phyloP scores from a whole-genome alignment of 2,113 vertebrate genomes.

The Trematocara stigmaticum region DNA sequence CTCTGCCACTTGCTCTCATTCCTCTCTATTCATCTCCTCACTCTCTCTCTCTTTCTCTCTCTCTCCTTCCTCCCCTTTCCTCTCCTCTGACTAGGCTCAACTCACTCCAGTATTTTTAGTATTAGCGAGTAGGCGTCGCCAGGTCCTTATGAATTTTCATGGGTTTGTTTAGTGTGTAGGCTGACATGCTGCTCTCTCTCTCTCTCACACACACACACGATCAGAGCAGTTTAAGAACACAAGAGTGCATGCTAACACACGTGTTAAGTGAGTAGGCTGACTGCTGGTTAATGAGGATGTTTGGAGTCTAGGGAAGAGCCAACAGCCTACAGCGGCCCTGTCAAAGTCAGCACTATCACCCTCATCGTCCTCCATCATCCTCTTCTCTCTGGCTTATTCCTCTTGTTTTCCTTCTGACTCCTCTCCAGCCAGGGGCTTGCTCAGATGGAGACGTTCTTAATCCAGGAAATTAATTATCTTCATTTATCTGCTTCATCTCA shows the following conservation, averaged over 20 bases:
- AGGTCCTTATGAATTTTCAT: constrained; percentile 75
- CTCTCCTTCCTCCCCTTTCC: constrained; percentile 40
- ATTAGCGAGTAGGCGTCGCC: constrained; percentile 69
- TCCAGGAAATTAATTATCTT: constrained; percentile 58
- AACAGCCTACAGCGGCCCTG: constrained; percentile 58
- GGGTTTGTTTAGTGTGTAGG: constrained; percentile 72
- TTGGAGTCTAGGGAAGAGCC: constrained; percentile 53
- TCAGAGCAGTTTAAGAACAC: constrained; percentile 46
- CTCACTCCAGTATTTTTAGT: constrained; percentile 72
- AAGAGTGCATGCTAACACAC: constrained; percentile 31
- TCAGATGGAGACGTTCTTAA: constrained; percentile 48
- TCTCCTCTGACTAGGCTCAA: constrained; percentile 64
- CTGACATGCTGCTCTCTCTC: constrained; percentile 52
- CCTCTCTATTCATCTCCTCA: constrained; percentile 54
- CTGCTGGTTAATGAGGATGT: constrained; percentile 62
- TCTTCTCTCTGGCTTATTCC: constrained; percentile 1
- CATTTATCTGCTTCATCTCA: constrained; percentile 55
- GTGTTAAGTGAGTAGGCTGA: constrained; percentile 59
- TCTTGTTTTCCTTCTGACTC: constrained; percentile 20
- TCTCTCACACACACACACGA: constrained; percentile 4
- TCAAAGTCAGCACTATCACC: constrained; percentile 36
- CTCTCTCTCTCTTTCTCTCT: neutral
- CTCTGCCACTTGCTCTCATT: constrained; percentile 37
- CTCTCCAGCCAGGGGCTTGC: constrained; percentile 13
- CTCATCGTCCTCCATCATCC: constrained; percentile 35